Evolutionary conservation across 2,888 invertebrate species (phyloP), one percentile per base, ranked within the genome.

Genomic region (Cecidostiba fungosa): DNA sequence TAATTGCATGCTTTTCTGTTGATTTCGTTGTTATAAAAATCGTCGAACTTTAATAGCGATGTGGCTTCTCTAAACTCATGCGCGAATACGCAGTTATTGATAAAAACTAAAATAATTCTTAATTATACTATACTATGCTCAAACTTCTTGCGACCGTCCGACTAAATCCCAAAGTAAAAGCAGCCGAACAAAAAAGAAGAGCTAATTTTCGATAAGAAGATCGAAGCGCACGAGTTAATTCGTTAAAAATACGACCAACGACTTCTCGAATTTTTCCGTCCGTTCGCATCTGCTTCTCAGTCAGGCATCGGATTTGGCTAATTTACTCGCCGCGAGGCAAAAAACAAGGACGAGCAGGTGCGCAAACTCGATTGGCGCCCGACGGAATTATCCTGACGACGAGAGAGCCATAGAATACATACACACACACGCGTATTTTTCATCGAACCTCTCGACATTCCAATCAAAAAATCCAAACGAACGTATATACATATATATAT

Each of bases 381-480:
- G 10, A 19, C 39, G 14, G 23, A 77, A 77, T 77, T 77, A 77
- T 62, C 66, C 77, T 43, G 66, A 76, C 36, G 74, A 39, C 29
- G 12, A 12, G 59, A n/a, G 32, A 32, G 32, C 16, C 5, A 29
- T 19, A 50, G 50, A 3, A 43, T 6, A 12, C 12, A 43, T 6
- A 43, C 43, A 50, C 50, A 50, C 50, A 50, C 50, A 50, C 29
- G 74, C 1, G 43, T 1, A 29, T 29, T 19, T 59, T 59, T 59
- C n/a, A 36, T 36, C 74, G n/a, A 14, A 16, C 36, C 16, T n/a
- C 79, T 19, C 79, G 80, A 72, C 73, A 39, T 74, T 81, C 81
- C 73, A 81, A 81, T 81, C 81, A 81, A 81, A 81, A 86, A 81
- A 86, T 80, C 77, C 77, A 23, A 43, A 66, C 77, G 84, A 77